Evolutionary conservation across 1,140 invertebrate species (phyloP).

Genomic region (Archivesica marissinica): DNA sequence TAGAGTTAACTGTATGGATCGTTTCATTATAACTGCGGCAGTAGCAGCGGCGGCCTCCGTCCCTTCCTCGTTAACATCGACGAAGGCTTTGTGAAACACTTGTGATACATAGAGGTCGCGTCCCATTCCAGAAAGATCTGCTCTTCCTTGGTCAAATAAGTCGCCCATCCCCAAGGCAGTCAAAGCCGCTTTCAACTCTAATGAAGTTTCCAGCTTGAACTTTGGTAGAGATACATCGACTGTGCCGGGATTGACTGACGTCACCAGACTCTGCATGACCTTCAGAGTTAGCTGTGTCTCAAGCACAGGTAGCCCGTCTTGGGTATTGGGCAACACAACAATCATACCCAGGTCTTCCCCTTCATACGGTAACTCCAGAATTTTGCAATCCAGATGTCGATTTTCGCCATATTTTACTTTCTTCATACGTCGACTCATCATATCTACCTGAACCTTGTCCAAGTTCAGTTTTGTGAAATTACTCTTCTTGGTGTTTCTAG

Average conservation of each 20-base stretch:
- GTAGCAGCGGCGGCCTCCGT: constrained; percentile 74
- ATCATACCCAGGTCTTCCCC: constrained; percentile 87
- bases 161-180: constrained; percentile 85
- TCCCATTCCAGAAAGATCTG: constrained; percentile 76
- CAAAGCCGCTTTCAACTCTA: constrained; percentile 84
- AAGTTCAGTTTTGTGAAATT: constrained; percentile 74
- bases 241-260: neutral
- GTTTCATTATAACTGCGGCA: constrained; percentile 46
- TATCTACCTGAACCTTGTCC: constrained; percentile 72
- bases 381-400: constrained; percentile 88
- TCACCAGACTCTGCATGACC: constrained; percentile 77
- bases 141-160: constrained; percentile 45
- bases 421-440: constrained; percentile 78
- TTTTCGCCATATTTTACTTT: constrained; percentile 87
- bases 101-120: constrained; percentile 71
- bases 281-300: constrained; percentile 84
- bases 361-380: constrained; percentile 90
- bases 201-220: constrained; percentile 87
- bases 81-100: constrained; percentile 85
- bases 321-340: constrained; percentile 88
- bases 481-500: constrained; percentile 84
- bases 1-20: neutral
- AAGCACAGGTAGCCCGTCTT: constrained; percentile 82
- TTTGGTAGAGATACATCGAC: constrained; percentile 85
- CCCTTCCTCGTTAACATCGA: constrained; percentile 84